phyloP scores from a whole-genome alignment of 2,113 vertebrate species.

The Chaetodon auriga region DNA sequence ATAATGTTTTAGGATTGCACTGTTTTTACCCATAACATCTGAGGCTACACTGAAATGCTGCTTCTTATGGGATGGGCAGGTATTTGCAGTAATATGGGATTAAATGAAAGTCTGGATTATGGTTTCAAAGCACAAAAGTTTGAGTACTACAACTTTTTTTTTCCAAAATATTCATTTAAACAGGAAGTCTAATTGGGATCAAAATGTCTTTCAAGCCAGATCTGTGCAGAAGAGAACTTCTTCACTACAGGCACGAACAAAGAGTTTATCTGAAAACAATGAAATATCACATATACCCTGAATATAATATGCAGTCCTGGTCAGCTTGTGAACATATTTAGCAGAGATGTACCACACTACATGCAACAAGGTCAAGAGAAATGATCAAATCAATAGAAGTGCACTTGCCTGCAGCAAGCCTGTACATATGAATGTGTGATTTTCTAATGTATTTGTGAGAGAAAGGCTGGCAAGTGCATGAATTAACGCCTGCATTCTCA shows the following conservation, averaged over 20 bases:
- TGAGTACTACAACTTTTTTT: no score
- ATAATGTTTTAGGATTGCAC: not conserved
- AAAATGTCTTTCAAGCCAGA: not conserved
- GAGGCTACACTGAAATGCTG: not conserved
- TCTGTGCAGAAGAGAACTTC: no score
- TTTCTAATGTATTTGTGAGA: conserved; percentile 8
- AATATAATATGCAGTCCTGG: not conserved
- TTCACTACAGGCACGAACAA: no score
- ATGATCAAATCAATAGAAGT: conserved; percentile 9
- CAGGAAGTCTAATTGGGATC: not conserved
- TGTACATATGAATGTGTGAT: not conserved
- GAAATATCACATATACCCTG: not conserved
- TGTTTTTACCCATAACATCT: not conserved
- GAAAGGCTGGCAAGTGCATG: not conserved
- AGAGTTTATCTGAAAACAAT: not conserved
- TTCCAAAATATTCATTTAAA: no score
- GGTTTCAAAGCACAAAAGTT: no score
- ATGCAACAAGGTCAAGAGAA: not conserved
- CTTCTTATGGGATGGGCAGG: not conserved
- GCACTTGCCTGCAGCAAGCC: not conserved
- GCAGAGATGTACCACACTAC: not conserved
- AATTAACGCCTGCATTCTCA: conserved; percentile 8
- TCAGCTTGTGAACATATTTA: not conserved
- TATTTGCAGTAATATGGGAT: no score
- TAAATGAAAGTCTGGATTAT: no score